A percentile compares a stretch with the other conserved stretches of the same genome.
Conservation (phyloP, 2,888 invertebrate species). For the Ceraclea dissimilis region DNA sequence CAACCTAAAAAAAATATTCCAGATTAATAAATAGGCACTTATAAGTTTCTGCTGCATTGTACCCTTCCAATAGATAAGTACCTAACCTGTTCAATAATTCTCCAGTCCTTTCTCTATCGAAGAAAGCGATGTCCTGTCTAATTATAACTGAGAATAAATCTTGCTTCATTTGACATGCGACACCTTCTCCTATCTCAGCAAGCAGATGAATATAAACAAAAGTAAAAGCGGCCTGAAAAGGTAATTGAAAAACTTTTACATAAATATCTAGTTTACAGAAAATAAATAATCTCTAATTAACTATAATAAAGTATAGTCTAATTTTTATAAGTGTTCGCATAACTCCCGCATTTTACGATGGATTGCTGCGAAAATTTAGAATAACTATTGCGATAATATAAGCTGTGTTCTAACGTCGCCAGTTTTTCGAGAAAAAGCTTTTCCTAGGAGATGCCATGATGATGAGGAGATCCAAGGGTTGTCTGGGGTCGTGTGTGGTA, state of each 20-base stretch:
- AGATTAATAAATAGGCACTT: not conserved
- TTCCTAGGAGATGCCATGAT: too few relatives aligned
- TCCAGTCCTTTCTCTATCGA: conserved; percentile 84
- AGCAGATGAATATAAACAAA: conserved; percentile 84
- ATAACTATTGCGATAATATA: too few relatives aligned
- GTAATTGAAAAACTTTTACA: conserved; percentile 5
- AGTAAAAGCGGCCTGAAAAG: conserved; percentile 71
- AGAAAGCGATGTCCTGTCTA: conserved; percentile 83
- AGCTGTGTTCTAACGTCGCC: too few relatives aligned
- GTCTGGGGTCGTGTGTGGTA: too few relatives aligned
- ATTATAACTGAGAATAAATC: conserved; percentile 78
- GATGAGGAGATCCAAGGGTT: too few relatives aligned
- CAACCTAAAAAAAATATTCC: conserved; percentile 50
- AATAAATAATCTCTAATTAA: not conserved
- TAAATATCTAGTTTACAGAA: too few relatives aligned
- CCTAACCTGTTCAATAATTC: conserved; percentile 78
- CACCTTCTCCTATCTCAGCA: conserved; percentile 80
- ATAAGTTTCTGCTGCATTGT: too few relatives aligned
- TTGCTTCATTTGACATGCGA: conserved; percentile 73
- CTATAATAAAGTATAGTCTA: conserved; percentile 3
- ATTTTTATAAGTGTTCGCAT: too few relatives aligned
- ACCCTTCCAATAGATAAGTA: too few relatives aligned
- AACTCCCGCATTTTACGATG: too few relatives aligned
- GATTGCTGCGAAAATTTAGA: too few relatives aligned
- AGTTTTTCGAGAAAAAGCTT: too few relatives aligned